Percentiles rank a stretch among this genome's conserved stretches.
Conservation (phyloP, 30 jellyfish, hydroid and myxozoan genomes). For the Mastigias papua region DNA sequence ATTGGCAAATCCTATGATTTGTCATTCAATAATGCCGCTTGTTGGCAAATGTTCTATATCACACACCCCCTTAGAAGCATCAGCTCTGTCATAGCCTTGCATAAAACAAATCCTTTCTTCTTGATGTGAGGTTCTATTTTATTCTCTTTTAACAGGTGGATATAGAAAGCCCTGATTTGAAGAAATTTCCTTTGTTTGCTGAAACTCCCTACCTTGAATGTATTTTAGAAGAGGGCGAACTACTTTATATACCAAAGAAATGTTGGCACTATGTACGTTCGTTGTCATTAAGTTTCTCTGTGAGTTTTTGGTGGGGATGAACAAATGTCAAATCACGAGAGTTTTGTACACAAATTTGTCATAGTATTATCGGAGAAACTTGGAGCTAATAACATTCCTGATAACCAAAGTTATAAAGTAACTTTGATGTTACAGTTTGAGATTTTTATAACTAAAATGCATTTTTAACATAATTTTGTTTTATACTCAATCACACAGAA, state of each 20-base stretch:
- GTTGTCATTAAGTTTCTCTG: slow-evolving; percentile 91
- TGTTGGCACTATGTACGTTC: slow-evolving; percentile 99
- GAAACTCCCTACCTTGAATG: slow-evolving; percentile 86
- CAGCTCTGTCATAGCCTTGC: too few relatives aligned
- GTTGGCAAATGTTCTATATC: too few relatives aligned
- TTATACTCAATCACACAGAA: background rate
- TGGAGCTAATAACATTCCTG: background rate
- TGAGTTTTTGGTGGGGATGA: slow-evolving; percentile 98
- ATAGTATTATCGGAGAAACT: background rate
- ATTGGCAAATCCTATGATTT: too few relatives aligned
- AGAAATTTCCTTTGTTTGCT: slow-evolving; percentile 78
- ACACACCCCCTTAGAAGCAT: too few relatives aligned
- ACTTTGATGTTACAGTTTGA: background rate
- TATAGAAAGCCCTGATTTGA: slow-evolving; percentile 83
- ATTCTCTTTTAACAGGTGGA: slow-evolving; percentile 72
- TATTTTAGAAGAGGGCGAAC: slow-evolving; percentile 94
- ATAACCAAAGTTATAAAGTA: background rate
- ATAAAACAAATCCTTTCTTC: background rate
- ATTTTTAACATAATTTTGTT: too few relatives aligned
- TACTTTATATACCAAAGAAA: slow-evolving; percentile 96
- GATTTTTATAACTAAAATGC: background rate
- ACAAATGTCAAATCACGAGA: background rate
- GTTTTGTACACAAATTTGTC: background rate
- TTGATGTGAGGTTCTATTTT: background rate
- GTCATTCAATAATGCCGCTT: too few relatives aligned